Evolutionary conservation across 2,888 invertebrate species (phyloP).

Genomic region (Monoplex corrugatus): DNA sequence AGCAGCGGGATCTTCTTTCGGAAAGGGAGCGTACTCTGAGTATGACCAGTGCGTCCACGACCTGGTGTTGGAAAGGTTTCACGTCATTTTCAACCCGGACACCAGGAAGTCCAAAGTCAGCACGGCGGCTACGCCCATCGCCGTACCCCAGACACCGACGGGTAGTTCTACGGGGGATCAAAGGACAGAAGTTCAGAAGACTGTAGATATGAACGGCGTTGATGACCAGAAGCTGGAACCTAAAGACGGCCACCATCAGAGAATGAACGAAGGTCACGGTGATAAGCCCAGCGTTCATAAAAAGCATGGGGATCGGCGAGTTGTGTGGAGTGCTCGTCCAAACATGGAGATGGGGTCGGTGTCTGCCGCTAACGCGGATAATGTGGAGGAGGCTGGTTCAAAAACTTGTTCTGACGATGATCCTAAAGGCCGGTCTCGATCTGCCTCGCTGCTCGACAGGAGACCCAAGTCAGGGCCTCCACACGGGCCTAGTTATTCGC

Average conservation of each 20-base stretch:
- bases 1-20: slow-evolving; percentile 36
- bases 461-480: not conserved
- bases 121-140: not conserved
- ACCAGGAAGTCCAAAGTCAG: not conserved
- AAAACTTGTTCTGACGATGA: not conserved
- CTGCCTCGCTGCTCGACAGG: not conserved
- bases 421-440: not conserved
- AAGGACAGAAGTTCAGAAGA: too few relatives aligned
- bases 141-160: not conserved
- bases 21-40: slow-evolving; percentile 46
- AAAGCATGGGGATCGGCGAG: not conserved
- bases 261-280: not conserved
- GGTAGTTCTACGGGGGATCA: too few relatives aligned
- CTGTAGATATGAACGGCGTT: too few relatives aligned
- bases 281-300: not conserved
- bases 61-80: slow-evolving; percentile 43
- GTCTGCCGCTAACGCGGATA: not conserved
- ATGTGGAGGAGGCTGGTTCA: not conserved
- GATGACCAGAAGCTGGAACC: too few relatives aligned
- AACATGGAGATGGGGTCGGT: not conserved
- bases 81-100: slow-evolving; percentile 50
- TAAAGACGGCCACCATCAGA: too few relatives aligned
- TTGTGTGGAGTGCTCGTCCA: slow-evolving; percentile 55
- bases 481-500: not conserved
- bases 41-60: slow-evolving; percentile 38